A percentile compares a stretch with the other conserved stretches of the same genome.
Conservation (phyloP, 2,113 vertebrate genomes). For the Saguinus midas region DNA sequence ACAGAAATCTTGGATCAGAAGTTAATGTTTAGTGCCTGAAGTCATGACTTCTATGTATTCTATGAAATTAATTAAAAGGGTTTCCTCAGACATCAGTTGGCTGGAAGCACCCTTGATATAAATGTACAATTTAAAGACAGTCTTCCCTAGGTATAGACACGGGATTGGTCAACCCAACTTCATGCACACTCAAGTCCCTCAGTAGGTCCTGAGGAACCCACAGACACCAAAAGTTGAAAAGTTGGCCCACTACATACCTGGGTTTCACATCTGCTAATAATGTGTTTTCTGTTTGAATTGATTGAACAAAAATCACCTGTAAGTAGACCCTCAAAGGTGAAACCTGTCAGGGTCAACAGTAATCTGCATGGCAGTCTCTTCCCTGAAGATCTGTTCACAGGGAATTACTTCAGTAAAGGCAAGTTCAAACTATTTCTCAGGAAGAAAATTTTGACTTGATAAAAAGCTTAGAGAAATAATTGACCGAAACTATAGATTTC, state of each 20-base stretch:
- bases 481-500: not conserved
- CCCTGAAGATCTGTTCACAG: not conserved
- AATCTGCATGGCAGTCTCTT: not conserved
- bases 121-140: not conserved
- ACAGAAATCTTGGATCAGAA: not conserved
- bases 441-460: not conserved
- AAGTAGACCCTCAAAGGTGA: not conserved
- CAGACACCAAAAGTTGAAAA: not conserved
- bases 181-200: not conserved
- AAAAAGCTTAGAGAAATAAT: not conserved
- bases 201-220: not conserved
- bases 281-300: not conserved
- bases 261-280: not conserved
- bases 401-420: not conserved
- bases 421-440: not conserved
- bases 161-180: not conserved
- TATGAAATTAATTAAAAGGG: not conserved
- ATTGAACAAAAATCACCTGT: not conserved
- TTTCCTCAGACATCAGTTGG: not conserved
- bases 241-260: fast-evolving
- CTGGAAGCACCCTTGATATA: not conserved
- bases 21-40: not conserved
- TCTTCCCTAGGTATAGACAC: not conserved
- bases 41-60: not conserved
- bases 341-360: not conserved